These are phyloP conservation scores for Caenorhabditis sp. DNA, from an alignment of 2,888 invertebrate genomes.

Conservation along the genomic window DNA sequence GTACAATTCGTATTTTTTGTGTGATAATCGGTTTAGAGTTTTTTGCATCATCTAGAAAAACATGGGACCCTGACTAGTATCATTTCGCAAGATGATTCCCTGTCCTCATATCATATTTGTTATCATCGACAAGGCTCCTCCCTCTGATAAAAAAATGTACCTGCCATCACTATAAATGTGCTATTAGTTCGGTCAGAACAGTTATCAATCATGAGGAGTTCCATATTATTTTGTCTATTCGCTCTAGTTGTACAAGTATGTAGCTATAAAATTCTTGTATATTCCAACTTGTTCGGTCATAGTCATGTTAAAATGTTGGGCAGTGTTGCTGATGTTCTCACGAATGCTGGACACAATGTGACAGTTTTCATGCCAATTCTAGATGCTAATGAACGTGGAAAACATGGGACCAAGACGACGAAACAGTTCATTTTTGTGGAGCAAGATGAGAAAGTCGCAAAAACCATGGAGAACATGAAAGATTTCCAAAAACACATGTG, in stretches of 20 bases:
- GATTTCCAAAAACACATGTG: conserved; percentile 25
- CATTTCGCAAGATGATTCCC: too few species aligned
- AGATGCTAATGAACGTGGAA: background rate
- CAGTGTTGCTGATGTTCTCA: conserved; percentile 35
- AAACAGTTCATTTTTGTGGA: conserved; percentile 26
- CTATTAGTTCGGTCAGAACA: too few species aligned
- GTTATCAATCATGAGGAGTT: too few species aligned
- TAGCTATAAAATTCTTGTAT: conserved; percentile 41
- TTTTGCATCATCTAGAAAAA: too few species aligned
- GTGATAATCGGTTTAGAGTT: too few species aligned
- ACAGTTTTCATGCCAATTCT: conserved; percentile 35
- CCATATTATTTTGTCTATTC: too few species aligned
- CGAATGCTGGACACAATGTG: conserved; percentile 46
- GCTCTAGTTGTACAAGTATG: background rate
- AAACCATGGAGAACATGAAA: conserved; percentile 13
- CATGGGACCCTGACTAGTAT: too few species aligned
- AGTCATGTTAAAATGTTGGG: conserved; percentile 46
- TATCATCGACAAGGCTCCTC: too few species aligned
- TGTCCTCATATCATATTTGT: too few species aligned
- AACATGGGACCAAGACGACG: conserved; percentile 18
- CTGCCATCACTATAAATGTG: too few species aligned
- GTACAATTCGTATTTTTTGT: too few species aligned
- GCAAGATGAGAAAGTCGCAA: conserved; percentile 6
- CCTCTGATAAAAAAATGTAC: too few species aligned
- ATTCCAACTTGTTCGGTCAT: conserved; percentile 42